Evolutionary conservation across 92 coral and sea anemone genomes (phyloP).

Genomic region (Porites evermanni): DNA sequence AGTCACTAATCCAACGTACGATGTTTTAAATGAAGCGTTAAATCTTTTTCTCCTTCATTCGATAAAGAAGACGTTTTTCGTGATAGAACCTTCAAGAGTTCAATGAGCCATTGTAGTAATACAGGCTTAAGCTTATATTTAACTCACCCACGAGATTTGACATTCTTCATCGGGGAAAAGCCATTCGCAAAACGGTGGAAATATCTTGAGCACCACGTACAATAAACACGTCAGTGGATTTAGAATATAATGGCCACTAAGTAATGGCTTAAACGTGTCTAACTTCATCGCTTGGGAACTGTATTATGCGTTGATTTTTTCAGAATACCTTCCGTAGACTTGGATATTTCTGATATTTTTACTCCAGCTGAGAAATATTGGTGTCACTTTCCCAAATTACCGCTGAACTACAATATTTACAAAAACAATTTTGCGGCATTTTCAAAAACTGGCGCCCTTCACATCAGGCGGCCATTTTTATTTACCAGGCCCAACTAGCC

Average conservation of each 20-base stretch:
- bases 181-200: conserved; percentile 91
- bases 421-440: too few relatives aligned
- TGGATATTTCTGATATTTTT: neutral
- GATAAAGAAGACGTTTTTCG: neutral
- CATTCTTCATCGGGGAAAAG: conserved; percentile 87
- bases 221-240: conserved; percentile 73
- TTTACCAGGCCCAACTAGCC: too few relatives aligned
- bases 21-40: too few relatives aligned
- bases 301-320: neutral
- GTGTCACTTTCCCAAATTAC: conserved; percentile 42
- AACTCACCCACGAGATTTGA: conserved; percentile 78
- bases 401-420: neutral
- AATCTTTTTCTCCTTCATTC: neutral
- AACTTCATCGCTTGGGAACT: conserved; percentile 19
- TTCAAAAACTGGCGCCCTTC: too few relatives aligned
- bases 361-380: neutral
- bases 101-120: too few relatives aligned
- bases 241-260: conserved; percentile 86
- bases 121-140: neutral
- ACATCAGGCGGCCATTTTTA: too few relatives aligned
- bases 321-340: neutral
- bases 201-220: conserved; percentile 71
- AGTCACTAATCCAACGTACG: neutral
- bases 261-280: conserved; percentile 57
- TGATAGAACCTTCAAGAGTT: neutral